These are phyloP conservation scores for Zalophus californianus DNA, from an alignment of 2,797 vertebrate species.

Conservation along the genomic window DNA sequence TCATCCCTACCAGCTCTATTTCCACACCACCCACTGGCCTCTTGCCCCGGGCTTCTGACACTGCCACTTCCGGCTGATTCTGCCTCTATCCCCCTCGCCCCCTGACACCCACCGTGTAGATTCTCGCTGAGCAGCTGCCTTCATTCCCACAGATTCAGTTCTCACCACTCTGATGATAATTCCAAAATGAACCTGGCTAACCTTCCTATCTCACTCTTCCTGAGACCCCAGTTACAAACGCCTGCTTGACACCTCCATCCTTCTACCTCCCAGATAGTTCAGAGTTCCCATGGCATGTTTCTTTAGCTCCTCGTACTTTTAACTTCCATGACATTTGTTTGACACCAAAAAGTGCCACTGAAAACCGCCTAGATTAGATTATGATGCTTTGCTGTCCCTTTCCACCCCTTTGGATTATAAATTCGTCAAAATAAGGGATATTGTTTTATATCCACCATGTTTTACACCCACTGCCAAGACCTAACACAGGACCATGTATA, in stretches of 20 bases:
- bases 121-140: not conserved
- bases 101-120: too few species aligned
- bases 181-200: not conserved
- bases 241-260: not conserved
- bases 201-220: not conserved
- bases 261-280: not conserved
- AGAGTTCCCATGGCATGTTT: not conserved
- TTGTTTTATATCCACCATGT: not conserved
- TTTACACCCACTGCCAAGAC: not conserved
- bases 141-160: not conserved
- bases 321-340: not conserved
- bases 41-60: not conserved
- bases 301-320: not conserved
- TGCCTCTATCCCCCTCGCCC: not conserved
- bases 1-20: not conserved
- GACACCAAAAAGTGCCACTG: not conserved
- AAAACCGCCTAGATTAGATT: not conserved
- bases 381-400: not conserved
- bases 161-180: not conserved
- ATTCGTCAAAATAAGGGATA: constrained; percentile 53
- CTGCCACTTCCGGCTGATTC: not conserved
- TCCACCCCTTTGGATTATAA: not conserved
- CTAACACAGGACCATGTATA: not conserved
- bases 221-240: not conserved
- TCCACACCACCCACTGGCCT: not conserved